A percentile compares a stretch with the other conserved stretches of the same genome.
Conservation (phyloP, 2,797 vertebrate species). For the Xerus rutilus region DNA sequence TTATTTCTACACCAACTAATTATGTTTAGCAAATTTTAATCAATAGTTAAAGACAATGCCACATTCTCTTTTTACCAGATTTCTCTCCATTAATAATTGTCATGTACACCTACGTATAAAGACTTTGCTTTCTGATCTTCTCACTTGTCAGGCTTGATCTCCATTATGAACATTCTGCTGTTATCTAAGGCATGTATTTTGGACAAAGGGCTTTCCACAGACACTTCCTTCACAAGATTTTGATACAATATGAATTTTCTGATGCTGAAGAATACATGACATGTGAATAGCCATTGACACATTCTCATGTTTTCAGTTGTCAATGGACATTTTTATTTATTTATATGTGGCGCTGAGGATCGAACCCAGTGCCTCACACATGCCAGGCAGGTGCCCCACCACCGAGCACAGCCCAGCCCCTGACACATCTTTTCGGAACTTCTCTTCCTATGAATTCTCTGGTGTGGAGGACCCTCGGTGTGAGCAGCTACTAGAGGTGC, state of each 20-base stretch:
- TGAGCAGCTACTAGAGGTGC: too few relatives aligned
- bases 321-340: too few relatives aligned
- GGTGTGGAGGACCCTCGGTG: too few relatives aligned
- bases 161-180: neutral
- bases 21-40: neutral
- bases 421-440: too few relatives aligned
- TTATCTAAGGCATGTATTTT: neutral
- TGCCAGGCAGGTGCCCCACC: too few relatives aligned
- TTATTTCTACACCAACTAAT: neutral
- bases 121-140: neutral
- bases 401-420: too few relatives aligned
- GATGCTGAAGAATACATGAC: neutral
- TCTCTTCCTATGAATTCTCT: too few relatives aligned
- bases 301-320: too few relatives aligned
- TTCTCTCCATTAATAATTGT: neutral
- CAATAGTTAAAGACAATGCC: neutral
- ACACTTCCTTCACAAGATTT: neutral
- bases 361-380: too few relatives aligned
- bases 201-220: neutral
- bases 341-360: too few relatives aligned
- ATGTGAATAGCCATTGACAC: too few relatives aligned
- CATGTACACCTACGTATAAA: neutral
- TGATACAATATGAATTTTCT: neutral
- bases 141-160: neutral
- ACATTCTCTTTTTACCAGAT: neutral